Evolutionary conservation across 2,888 invertebrate species (phyloP).

Genomic region (Diloba caeruleocephala): DNA sequence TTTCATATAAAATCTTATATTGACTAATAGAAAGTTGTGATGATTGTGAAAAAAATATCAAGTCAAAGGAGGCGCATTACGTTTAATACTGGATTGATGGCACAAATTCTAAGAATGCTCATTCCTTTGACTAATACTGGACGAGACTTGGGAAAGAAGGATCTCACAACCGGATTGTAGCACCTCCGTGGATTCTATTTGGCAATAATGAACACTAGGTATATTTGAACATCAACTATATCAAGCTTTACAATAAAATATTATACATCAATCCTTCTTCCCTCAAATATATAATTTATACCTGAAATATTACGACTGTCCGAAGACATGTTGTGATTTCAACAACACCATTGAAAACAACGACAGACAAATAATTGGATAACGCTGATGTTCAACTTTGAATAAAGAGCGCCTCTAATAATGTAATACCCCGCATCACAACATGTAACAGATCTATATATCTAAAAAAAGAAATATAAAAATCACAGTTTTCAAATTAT

Average conservation of each 20-base stretch:
- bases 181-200: slow-evolving; percentile 78
- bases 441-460: slow-evolving; percentile 86
- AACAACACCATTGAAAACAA: slow-evolving; percentile 68
- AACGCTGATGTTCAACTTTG: slow-evolving; percentile 65
- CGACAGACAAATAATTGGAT: slow-evolving; percentile 64
- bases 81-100: slow-evolving; percentile 87
- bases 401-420: slow-evolving; percentile 63
- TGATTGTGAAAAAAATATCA: slow-evolving; percentile 80
- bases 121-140: slow-evolving; percentile 87
- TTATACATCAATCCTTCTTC: slow-evolving; percentile 80
- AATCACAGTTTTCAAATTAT: slow-evolving; percentile 89
- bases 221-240: slow-evolving; percentile 39
- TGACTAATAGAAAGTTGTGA: slow-evolving; percentile 88
- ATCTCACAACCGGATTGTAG: slow-evolving; percentile 85
- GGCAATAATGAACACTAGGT: slow-evolving; percentile 67
- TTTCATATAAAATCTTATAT: slow-evolving; percentile 85
- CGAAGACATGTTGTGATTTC: slow-evolving; percentile 81
- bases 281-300: slow-evolving; percentile 72
- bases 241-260: slow-evolving; percentile 38
- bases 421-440: slow-evolving; percentile 82
- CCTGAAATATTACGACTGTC: slow-evolving; percentile 74
- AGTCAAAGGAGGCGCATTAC: slow-evolving; percentile 84
- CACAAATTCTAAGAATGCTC: slow-evolving; percentile 84
- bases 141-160: slow-evolving; percentile 85
- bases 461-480: slow-evolving; percentile 85